A percentile compares a stretch with the other conserved stretches of the same genome.
phyloP scores from a whole-genome alignment of 2,797 vertebrate species.

The Sebastes nivosus region DNA sequence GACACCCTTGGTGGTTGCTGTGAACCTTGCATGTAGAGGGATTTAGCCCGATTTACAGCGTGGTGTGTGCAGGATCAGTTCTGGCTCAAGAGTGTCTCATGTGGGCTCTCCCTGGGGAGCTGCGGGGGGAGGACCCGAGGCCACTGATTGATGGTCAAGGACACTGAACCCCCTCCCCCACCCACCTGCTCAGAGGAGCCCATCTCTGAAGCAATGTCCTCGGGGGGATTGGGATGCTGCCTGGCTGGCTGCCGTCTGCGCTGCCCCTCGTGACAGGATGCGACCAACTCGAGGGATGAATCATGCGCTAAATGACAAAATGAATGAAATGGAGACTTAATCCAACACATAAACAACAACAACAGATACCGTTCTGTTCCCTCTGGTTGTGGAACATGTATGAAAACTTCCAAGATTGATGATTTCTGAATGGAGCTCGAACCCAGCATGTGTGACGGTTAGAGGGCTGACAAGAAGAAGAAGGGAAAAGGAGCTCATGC shows the following conservation, averaged over 20 bases:
- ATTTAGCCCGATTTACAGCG: constrained; percentile 71
- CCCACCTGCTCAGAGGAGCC: constrained; percentile 53
- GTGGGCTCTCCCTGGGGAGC: constrained; percentile 53
- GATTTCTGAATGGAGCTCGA: constrained; percentile 6
- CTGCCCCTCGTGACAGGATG: constrained; percentile 49
- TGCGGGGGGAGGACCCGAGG: constrained; percentile 71
- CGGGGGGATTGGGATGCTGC: constrained; percentile 65
- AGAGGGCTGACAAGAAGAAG: neutral
- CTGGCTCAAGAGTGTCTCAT: constrained; percentile 73
- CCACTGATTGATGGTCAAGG: constrained; percentile 86
- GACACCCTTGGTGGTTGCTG: constrained; percentile 48
- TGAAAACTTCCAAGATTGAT: neutral
- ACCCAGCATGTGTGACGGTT: neutral
- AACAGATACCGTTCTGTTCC: neutral
- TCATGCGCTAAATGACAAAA: constrained; percentile 42
- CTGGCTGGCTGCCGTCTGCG: constrained; percentile 54
- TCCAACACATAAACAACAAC: neutral
- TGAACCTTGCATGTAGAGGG: constrained; percentile 62
- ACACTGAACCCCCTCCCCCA: constrained; percentile 74
- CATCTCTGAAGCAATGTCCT: constrained; percentile 61
- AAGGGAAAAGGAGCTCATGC: neutral
- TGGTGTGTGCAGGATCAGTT: constrained; percentile 68
- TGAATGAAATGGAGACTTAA: constrained; percentile 19
- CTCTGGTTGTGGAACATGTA: neutral
- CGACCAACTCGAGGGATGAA: constrained; percentile 40